These are phyloP conservation scores for Heteronetta atricapilla DNA, from an alignment of 2,113 vertebrate genomes.

Conservation along the genomic window DNA sequence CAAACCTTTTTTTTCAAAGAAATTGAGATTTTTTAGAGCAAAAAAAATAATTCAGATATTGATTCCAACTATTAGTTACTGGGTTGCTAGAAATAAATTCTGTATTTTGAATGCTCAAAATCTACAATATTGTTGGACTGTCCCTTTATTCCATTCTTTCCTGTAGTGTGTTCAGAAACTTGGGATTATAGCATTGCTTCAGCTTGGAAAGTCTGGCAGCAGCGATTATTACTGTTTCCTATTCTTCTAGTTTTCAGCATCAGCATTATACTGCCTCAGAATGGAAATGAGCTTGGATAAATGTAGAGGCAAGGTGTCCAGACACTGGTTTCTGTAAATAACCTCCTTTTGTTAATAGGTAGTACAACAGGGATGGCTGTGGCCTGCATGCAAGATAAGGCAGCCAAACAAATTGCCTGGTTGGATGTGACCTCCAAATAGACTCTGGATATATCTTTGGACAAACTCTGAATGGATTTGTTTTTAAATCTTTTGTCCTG, in stretches of 20 bases:
- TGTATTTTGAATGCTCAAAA: background rate
- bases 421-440: background rate
- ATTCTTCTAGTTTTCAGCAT: background rate
- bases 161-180: background rate
- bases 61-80: background rate
- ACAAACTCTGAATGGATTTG: background rate
- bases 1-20: background rate
- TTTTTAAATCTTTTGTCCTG: background rate
- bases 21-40: background rate
- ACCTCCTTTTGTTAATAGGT: background rate
- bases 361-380: fast-evolving
- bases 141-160: background rate
- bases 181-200: background rate
- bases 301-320: background rate
- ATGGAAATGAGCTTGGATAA: background rate
- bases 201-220: background rate
- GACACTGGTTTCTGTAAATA: background rate
- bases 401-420: background rate
- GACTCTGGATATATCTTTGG: background rate
- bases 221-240: background rate
- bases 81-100: background rate
- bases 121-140: background rate
- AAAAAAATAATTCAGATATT: background rate
- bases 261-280: background rate
- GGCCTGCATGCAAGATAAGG: background rate